Percentiles rank a stretch among this genome's conserved stretches.
Evolutionary conservation across 2,888 invertebrate genomes (phyloP).

Genomic region (Artemia sinica): DNA sequence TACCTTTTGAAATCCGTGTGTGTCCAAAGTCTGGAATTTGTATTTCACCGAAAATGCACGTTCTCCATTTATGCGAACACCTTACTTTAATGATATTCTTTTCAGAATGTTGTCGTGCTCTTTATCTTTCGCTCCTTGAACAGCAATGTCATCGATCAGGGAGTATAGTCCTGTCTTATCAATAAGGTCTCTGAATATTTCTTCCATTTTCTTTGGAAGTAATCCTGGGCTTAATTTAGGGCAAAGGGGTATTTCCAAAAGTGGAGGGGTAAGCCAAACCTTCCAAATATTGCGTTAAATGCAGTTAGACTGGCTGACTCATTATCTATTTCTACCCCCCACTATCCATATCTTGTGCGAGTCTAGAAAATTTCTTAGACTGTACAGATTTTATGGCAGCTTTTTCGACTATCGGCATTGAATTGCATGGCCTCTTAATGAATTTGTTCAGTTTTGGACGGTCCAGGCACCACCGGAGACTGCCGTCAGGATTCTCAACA

Average conservation of each 20-base stretch:
- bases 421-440: constrained; percentile 23
- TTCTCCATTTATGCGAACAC: constrained; percentile 4
- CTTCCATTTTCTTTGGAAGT: background rate
- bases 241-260: constrained; percentile 9
- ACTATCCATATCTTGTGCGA: constrained; percentile 24
- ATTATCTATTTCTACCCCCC: constrained; percentile 24
- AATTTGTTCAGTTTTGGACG: constrained; percentile 25
- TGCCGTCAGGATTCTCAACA: constrained; percentile 23
- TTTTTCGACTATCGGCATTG: constrained; percentile 24
- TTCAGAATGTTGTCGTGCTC: background rate
- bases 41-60: constrained; percentile 3
- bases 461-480: constrained; percentile 25
- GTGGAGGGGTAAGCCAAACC: too few relatives aligned
- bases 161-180: background rate
- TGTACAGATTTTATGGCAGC: constrained; percentile 21
- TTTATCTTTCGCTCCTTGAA: background rate
- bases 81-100: background rate
- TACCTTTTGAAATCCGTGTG: background rate
- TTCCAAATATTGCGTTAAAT: constrained; percentile 26
- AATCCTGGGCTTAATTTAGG: constrained; percentile 13
- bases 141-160: constrained; percentile 2
- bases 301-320: constrained; percentile 24
- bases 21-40: background rate
- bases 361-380: constrained; percentile 6
- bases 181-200: background rate